Conservation (phyloP, 2,113 vertebrate species). For the Pollimyrus isidori region DNA sequence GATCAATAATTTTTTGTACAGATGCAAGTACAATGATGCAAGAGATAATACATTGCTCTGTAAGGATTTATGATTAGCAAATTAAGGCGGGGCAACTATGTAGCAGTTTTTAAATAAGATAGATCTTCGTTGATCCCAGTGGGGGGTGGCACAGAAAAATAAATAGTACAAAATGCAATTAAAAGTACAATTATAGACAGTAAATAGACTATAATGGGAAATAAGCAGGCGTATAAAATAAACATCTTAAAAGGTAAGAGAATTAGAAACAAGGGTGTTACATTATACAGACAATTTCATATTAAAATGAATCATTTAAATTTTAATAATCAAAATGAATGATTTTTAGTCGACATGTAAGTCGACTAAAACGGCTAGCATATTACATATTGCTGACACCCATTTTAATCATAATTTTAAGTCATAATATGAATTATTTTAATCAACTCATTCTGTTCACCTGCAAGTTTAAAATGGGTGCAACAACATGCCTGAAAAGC, state of each 20-base stretch:
- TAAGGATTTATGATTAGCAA: too few species aligned
- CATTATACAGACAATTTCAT: not conserved
- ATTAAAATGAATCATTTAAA: not conserved
- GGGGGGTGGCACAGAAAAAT: not conserved
- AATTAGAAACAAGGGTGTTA: too few species aligned
- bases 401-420: not conserved
- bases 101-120: not conserved
- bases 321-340: not conserved
- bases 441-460: not conserved
- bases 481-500: not conserved
- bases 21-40: too few species aligned
- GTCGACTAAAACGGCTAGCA: not conserved
- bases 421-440: not conserved
- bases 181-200: not conserved
- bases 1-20: too few species aligned
- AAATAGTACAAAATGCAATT: not conserved
- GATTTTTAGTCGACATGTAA: not conserved
- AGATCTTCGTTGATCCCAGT: not conserved
- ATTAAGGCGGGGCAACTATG: too few species aligned
- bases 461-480: not conserved
- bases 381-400: not conserved
- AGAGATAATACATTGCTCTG: too few species aligned
- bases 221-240: not conserved
- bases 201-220: not conserved
- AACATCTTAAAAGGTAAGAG: not conserved